Evolutionary conservation across 64 coral and sea anemone genomes (phyloP).

Genomic region (Orbicella faveolata): DNA sequence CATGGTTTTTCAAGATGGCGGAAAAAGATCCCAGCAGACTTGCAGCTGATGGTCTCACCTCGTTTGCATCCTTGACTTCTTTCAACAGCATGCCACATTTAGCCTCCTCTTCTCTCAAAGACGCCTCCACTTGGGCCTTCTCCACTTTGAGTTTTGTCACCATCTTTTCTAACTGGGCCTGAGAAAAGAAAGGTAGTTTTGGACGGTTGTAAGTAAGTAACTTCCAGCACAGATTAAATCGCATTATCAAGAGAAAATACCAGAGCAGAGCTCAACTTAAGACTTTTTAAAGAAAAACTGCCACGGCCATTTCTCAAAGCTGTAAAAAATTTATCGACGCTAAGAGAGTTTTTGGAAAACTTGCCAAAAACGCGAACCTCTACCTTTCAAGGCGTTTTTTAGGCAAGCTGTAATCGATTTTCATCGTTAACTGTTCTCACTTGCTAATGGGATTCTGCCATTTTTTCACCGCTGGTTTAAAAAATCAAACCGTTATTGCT

Average conservation of each 20-base stretch:
- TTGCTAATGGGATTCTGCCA: too few relatives aligned
- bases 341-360: too few relatives aligned
- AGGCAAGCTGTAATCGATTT: too few relatives aligned
- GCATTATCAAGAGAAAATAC: not conserved
- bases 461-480: too few relatives aligned
- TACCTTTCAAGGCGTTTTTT: too few relatives aligned
- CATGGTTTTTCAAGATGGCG: not conserved
- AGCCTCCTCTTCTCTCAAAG: constrained; percentile 77
- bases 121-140: constrained; percentile 70
- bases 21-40: not conserved
- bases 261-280: not conserved
- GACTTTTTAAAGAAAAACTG: too few relatives aligned
- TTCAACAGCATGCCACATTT: constrained; percentile 84
- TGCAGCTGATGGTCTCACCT: constrained; percentile 38
- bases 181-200: constrained; percentile 2
- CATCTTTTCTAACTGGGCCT: constrained; percentile 79
- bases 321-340: too few relatives aligned
- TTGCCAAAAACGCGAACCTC: too few relatives aligned
- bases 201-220: not conserved
- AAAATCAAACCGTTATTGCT: too few relatives aligned
- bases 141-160: constrained; percentile 85
- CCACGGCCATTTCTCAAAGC: too few relatives aligned
- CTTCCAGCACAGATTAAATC: not conserved
- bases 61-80: constrained; percentile 89
- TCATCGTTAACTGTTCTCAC: too few relatives aligned